These are phyloP conservation scores for Phrixothrix hirtus DNA, from an alignment of 2,888 invertebrate species.

Conservation along the genomic window DNA sequence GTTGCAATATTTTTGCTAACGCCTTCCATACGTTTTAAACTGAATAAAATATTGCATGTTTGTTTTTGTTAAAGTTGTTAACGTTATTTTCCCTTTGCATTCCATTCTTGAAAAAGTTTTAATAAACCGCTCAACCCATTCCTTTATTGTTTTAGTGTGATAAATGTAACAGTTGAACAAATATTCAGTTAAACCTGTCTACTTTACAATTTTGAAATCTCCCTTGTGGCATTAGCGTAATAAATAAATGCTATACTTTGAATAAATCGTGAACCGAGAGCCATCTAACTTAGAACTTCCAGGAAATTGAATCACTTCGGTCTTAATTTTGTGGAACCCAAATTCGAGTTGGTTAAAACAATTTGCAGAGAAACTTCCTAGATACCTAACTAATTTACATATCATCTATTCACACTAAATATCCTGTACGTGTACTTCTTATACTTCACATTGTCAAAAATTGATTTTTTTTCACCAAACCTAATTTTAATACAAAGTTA, in stretches of 20 bases:
- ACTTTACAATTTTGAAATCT: constrained; percentile 7
- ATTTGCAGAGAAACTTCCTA: constrained; percentile 16
- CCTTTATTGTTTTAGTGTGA: constrained; percentile 3
- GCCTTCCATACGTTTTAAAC: no score
- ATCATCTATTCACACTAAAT: constrained; percentile 3
- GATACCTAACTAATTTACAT: constrained; percentile 13
- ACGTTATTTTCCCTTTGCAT: no score
- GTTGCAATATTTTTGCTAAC: no score
- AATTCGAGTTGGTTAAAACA: constrained; percentile 19
- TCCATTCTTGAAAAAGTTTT: no score
- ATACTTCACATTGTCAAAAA: no score
- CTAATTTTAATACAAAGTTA: no score
- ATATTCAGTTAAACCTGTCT: constrained; percentile 7
- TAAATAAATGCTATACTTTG: constrained; percentile 19
- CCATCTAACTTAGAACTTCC: constrained; percentile 24
- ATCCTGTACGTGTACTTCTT: no score
- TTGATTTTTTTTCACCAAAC: no score
- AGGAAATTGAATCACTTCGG: constrained; percentile 28
- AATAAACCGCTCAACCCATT: no score
- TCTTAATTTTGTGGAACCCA: constrained; percentile 25
- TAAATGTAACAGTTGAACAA: constrained; percentile 4
- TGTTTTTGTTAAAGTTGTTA: no score
- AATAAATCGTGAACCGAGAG: constrained; percentile 6
- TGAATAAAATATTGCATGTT: no score
- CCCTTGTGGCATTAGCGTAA: constrained; percentile 4